Evolutionary conservation across 2,888 invertebrate genomes (phyloP).

Genomic region (Leuctra nigra): DNA sequence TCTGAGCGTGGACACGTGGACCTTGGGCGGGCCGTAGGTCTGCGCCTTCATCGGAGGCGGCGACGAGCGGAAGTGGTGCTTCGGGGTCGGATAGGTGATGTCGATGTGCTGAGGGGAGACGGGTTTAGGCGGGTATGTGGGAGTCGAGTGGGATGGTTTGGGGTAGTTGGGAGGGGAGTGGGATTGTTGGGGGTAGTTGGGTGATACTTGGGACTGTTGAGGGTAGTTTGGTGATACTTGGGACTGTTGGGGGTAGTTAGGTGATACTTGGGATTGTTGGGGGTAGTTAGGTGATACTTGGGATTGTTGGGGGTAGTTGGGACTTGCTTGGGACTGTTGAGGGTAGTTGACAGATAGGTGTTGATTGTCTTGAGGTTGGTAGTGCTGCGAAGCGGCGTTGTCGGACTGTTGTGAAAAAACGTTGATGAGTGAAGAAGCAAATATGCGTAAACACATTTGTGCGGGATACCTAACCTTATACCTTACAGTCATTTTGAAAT

Average conservation of each 20-base stretch:
- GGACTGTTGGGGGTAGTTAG: neutral
- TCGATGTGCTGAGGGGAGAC: neutral
- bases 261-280: neutral
- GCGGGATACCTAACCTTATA: no score
- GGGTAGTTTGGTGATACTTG: neutral
- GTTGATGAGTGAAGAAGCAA: no score
- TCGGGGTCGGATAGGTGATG: neutral
- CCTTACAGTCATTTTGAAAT: no score
- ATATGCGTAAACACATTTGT: no score
- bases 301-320: neutral
- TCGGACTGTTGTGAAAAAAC: no score
- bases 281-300: neutral
- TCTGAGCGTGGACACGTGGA: neutral
- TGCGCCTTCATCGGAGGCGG: constrained; percentile 24
- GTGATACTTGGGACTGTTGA: neutral
- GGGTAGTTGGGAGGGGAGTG: neutral
- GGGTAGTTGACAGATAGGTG: no score
- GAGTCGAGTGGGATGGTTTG: neutral
- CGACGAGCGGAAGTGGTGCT: neutral
- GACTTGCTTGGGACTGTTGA: neutral
- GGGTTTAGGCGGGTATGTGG: neutral
- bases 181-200: neutral
- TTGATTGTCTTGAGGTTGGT: no score
- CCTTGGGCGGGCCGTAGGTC: constrained; percentile 27
- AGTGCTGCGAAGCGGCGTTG: no score